Evolutionary conservation across 1,140 invertebrate genomes (phyloP).

Genomic region (Hestina assimilis): DNA sequence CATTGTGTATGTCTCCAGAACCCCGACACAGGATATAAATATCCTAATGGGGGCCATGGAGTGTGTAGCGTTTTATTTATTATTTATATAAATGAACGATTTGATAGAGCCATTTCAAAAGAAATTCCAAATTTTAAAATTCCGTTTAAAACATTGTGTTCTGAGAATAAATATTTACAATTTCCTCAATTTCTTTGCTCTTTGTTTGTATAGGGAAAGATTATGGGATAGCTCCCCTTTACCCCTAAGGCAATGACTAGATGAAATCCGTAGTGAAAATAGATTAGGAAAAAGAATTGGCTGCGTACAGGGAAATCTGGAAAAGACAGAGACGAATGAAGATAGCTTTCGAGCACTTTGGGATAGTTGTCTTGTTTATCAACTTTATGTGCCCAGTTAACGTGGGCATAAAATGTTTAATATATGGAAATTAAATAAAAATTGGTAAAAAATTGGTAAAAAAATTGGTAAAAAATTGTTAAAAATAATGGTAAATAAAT

Average conservation of each 20-base stretch:
- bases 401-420: too few relatives aligned
- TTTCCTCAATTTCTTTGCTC: slow-evolving; percentile 8
- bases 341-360: slow-evolving; percentile 16
- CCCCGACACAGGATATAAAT: too few relatives aligned
- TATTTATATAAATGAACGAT: too few relatives aligned
- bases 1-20: too few relatives aligned
- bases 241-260: slow-evolving; percentile 30
- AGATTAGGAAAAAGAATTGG: slow-evolving; percentile 39
- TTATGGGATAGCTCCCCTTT: slow-evolving; percentile 12
- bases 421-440: too few relatives aligned
- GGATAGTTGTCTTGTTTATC: neutral
- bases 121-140: neutral
- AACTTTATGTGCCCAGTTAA: too few relatives aligned
- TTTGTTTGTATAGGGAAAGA: slow-evolving; percentile 11
- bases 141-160: neutral
- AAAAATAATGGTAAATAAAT: too few relatives aligned
- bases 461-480: too few relatives aligned
- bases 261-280: slow-evolving; percentile 36
- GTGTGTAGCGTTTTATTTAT: too few relatives aligned
- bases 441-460: too few relatives aligned
- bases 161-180: slow-evolving; percentile 3
- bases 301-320: slow-evolving; percentile 37
- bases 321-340: slow-evolving; percentile 42
- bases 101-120: too few relatives aligned
- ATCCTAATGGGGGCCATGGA: too few relatives aligned